Percentiles rank a stretch among this genome's conserved stretches.
Conservation (phyloP, 2,113 vertebrate genomes). For the Vimba vimba region DNA sequence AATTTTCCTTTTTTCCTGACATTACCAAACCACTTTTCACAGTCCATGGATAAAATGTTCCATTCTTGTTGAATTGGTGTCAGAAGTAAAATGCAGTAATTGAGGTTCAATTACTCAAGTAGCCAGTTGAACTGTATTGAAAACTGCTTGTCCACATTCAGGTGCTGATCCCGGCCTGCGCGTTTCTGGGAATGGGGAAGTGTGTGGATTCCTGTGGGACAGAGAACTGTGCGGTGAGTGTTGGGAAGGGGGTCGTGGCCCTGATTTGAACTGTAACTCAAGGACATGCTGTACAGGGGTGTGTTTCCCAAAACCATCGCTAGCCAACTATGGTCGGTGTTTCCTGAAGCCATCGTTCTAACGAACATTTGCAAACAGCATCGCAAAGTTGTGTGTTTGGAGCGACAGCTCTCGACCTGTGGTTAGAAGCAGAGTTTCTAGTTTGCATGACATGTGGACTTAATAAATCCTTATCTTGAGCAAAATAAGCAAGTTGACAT, state of each 20-base stretch:
- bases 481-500: too few species aligned
- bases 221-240: slow-evolving; percentile 86
- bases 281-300: not conserved
- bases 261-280: not conserved
- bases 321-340: too few species aligned
- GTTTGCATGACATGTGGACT: too few species aligned
- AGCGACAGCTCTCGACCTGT: too few species aligned
- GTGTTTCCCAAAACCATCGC: too few species aligned
- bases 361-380: too few species aligned
- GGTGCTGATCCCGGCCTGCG: slow-evolving; percentile 87
- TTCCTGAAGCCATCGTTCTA: too few species aligned
- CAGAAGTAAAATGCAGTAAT: not conserved
- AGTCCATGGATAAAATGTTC: not conserved
- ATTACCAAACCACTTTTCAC: not conserved
- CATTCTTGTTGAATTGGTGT: not conserved
- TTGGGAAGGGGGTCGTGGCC: not conserved
- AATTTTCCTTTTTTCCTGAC: not conserved
- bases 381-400: too few species aligned
- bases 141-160: slow-evolving; percentile 57
- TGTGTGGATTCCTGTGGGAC: slow-evolving; percentile 87
- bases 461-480: too few species aligned
- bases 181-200: slow-evolving; percentile 87
- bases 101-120: not conserved
- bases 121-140: not conserved
- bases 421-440: too few species aligned